Base-by-base conservation (phyloP, 2,113 vertebrate species). In the Fulmarus glacialis region DNA sequence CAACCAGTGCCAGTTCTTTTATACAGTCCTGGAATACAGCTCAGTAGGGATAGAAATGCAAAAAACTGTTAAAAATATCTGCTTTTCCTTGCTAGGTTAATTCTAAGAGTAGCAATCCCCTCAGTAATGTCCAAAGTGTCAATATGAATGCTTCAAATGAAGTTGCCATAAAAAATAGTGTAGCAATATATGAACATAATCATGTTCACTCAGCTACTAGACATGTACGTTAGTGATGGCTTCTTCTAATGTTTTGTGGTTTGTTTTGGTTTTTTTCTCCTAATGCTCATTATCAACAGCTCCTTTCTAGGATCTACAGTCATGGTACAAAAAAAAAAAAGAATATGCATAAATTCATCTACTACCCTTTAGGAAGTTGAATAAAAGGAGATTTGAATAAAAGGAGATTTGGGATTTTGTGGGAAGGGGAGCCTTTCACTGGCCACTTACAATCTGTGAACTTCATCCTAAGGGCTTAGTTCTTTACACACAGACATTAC, bases 381-480 rank as follows among this genome's bases (percentile, higher is more conserved):
- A 42, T 42, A 42, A 42, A 42, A 42, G 12, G 42, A 42, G 42
- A 40, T 40, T 40, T 11, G 14, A 47, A 70, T 70, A 78, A 78
- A 42, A 83, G 29, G 13, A 68, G 6, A 78, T 18, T 26, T 43
- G 13, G 3, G 24, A 20, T 17, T 72, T 21, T 53, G 15, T 7
- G 29, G 29, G 8, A 4, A 7, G 14, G 29, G 3, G 6, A 3
- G 2, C 3, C 15, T 53, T 62, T 36, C 15, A 17, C 9, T 50
- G 45, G 16, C 9, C 12, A 18, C 67, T 59, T 62, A 24, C 14
- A 48, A 55, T 43, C n/a, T 48, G 9, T 71, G 50, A 70, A 38
- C 17, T 45, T 77, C 27, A n/a, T 38, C 19, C 19, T 45, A 32
- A 63, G 15, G 29, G 3, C 15, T 52, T 43, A 64, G 23, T 50